phyloP scores from a whole-genome alignment of 2,888 invertebrate genomes.

The Erebia epiphron region DNA sequence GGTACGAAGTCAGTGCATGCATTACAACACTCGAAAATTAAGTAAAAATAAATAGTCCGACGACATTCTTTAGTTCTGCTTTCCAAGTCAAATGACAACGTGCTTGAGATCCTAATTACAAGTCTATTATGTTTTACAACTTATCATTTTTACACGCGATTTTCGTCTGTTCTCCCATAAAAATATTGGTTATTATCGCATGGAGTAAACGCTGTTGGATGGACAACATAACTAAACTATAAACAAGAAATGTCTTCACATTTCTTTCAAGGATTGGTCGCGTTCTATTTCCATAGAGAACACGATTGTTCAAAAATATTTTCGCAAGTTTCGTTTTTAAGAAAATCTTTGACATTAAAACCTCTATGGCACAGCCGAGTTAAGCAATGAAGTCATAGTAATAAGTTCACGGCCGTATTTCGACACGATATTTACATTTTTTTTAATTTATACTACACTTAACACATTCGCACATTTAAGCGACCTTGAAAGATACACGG shows the following conservation, averaged over 20 bases:
- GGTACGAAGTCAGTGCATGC: background rate
- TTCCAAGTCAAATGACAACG: slow-evolving; percentile 75
- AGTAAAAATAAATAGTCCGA: slow-evolving; percentile 52
- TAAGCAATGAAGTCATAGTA: slow-evolving; percentile 34
- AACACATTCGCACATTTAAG: slow-evolving; percentile 24
- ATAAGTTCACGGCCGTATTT: slow-evolving; percentile 45
- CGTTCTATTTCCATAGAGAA: slow-evolving; percentile 66
- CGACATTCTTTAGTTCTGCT: slow-evolving; percentile 62
- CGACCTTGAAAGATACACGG: slow-evolving; percentile 20
- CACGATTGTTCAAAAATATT: slow-evolving; percentile 55
- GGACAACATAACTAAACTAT: slow-evolving; percentile 4
- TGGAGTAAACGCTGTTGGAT: slow-evolving; percentile 29
- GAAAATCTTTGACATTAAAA: slow-evolving; percentile 31
- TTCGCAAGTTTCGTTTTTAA: slow-evolving; percentile 56
- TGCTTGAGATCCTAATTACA: slow-evolving; percentile 63
- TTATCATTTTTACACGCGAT: slow-evolving; percentile 11
- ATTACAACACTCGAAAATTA: slow-evolving; percentile 63
- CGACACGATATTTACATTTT: slow-evolving; percentile 29
- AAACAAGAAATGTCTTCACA: slow-evolving; percentile 7
- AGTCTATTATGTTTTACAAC: slow-evolving; percentile 55
- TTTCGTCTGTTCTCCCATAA: background rate
- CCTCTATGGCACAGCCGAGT: slow-evolving; percentile 21
- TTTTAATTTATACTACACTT: slow-evolving; percentile 20
- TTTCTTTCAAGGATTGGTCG: slow-evolving; percentile 67
- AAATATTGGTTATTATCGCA: slow-evolving; percentile 16